Conservation (phyloP, 2,113 vertebrate genomes). For the Paratilapia polleni region DNA sequence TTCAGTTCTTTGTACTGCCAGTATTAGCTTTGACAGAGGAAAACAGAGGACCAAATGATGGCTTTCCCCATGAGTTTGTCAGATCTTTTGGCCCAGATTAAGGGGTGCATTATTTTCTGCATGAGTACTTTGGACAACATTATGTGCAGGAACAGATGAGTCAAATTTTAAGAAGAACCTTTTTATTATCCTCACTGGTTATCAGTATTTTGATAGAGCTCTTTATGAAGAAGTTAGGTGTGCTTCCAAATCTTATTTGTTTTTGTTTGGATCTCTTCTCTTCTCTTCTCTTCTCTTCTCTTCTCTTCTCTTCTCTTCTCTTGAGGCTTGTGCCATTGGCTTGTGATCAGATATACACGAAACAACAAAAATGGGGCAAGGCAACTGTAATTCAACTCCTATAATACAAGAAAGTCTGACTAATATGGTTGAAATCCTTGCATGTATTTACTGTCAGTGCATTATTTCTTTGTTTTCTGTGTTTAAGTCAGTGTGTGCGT, state of each 20-base stretch:
- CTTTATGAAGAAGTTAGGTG: conserved; percentile 2
- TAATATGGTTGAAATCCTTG: conserved; percentile 1
- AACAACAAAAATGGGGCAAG: neutral
- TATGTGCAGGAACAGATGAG: conserved; percentile 21
- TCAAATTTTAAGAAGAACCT: neutral
- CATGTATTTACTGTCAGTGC: neutral
- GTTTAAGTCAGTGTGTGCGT: neutral
- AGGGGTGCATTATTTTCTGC: conserved; percentile 34
- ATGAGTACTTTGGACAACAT: conserved; percentile 20
- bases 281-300: neutral
- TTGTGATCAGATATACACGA: conserved; percentile 35
- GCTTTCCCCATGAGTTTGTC: conserved; percentile 28
- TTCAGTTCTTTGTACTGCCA: conserved; percentile 38
- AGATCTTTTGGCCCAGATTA: conserved; percentile 31
- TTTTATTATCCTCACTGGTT: conserved; percentile 16
- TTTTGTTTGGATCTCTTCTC: neutral
- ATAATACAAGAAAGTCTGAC: neutral
- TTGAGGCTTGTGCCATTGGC: neutral
- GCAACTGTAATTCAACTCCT: neutral
- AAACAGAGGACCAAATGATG: conserved; percentile 36
- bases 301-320: neutral
- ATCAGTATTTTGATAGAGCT: conserved; percentile 9
- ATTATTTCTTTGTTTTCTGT: neutral
- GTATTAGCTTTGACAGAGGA: conserved; percentile 14
- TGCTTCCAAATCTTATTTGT: conserved; percentile 6